Evolutionary conservation across 2,888 invertebrate species (phyloP).

Genomic region (Folsomia manolachei): DNA sequence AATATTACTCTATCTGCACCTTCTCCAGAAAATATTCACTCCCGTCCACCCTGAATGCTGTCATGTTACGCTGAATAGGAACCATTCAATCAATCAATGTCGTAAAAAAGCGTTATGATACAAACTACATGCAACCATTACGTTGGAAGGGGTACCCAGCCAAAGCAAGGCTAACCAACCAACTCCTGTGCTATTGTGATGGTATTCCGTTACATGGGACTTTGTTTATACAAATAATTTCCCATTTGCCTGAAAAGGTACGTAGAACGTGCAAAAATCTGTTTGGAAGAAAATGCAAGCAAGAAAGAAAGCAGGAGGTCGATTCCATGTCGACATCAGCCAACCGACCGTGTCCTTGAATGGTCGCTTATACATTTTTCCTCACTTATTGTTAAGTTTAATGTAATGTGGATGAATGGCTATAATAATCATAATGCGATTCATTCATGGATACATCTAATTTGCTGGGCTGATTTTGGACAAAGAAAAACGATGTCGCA

Average conservation of each 20-base stretch:
- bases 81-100: neutral
- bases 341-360: neutral
- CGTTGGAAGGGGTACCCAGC: no score
- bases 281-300: neutral
- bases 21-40: neutral
- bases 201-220: neutral
- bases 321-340: no score
- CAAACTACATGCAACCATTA: neutral
- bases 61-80: neutral
- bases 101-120: neutral
- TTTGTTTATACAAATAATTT: neutral
- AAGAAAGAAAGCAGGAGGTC: neutral
- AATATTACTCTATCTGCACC: no score
- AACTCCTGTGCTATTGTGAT: neutral
- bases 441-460: neutral
- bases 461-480: neutral
- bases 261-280: neutral
- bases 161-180: no score
- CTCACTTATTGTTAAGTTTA: neutral
- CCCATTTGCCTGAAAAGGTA: neutral
- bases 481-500: no score
- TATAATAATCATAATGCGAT: no score
- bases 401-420: neutral
- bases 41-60: neutral
- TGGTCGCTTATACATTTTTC: no score